Evolutionary conservation across 2,797 vertebrate genomes (phyloP).

Genomic region (Triplophysa bombifrons): DNA sequence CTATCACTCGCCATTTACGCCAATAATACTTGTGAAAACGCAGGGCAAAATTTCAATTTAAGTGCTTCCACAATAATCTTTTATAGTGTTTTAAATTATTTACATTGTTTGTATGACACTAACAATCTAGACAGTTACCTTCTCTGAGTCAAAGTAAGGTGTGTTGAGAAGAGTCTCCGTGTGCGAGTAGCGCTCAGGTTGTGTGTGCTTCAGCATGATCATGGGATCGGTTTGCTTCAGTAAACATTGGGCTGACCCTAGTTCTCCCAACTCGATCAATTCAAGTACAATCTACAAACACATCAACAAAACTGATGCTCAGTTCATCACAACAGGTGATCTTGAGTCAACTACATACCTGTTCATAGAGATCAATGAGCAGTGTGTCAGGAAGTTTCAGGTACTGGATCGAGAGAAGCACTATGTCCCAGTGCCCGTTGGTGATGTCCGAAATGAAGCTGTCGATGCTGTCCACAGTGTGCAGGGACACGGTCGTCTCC

Average conservation of each 20-base stretch:
- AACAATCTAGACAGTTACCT: constrained; percentile 70
- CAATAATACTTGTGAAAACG: background rate
- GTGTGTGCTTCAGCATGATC: constrained; percentile 98
- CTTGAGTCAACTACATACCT: constrained; percentile 72
- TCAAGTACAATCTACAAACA: constrained; percentile 89
- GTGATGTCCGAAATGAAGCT: constrained; percentile 97
- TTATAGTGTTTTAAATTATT: background rate
- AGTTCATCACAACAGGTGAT: background rate
- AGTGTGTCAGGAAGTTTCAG: constrained; percentile 96
- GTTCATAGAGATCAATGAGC: constrained; percentile 97
- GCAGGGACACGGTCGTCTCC: constrained; percentile 94
- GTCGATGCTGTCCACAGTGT: constrained; percentile 98
- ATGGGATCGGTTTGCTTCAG: constrained; percentile 95
- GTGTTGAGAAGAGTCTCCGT: constrained; percentile 94
- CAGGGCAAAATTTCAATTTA: too few relatives aligned
- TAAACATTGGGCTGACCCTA: constrained; percentile 92
- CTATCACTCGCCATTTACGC: background rate
- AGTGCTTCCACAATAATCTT: background rate
- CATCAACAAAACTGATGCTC: background rate
- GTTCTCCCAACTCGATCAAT: constrained; percentile 91
- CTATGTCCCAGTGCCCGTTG: constrained; percentile 96
- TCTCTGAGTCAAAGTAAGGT: constrained; percentile 92
- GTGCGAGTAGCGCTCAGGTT: constrained; percentile 92
- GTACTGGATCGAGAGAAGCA: constrained; percentile 96
- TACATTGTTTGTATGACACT: background rate